phyloP scores from a whole-genome alignment of 2,113 vertebrate species.

The Ochotona curzoniae region DNA sequence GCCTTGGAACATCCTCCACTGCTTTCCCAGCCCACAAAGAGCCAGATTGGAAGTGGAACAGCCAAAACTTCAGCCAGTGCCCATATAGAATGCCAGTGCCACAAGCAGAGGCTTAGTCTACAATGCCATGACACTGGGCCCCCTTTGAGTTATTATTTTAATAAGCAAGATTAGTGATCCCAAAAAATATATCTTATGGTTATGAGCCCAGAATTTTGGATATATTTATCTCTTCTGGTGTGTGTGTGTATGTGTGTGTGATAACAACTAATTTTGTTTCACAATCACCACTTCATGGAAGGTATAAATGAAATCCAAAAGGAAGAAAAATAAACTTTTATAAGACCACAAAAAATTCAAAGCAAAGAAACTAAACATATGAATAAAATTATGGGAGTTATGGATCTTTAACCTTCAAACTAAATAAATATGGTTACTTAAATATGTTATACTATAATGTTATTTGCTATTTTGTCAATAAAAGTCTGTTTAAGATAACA shows the following conservation, averaged over 20 bases:
- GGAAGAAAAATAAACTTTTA: not conserved
- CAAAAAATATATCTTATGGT: not conserved
- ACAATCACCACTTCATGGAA: not conserved
- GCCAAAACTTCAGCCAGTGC: no score
- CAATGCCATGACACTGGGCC: no score
- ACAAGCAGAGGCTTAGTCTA: no score
- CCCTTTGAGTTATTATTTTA: no score
- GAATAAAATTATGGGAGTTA: not conserved
- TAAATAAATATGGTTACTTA: slow-evolving; percentile 11
- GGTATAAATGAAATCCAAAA: not conserved
- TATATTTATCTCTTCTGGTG: not conserved
- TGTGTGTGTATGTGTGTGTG: not conserved
- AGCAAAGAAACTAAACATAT: slow-evolving; percentile 29
- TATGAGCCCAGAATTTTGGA: not conserved
- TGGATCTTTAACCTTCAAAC: not conserved
- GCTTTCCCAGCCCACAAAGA: no score
- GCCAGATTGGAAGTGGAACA: no score
- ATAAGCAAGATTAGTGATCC: not conserved
- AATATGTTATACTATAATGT: not conserved
- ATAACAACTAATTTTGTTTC: not conserved
- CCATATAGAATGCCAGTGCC: no score
- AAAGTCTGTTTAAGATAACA: not conserved
- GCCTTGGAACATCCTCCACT: no score
- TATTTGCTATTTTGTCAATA: slow-evolving; percentile 10
- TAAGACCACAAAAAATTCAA: not conserved